Evolutionary conservation across 2,888 invertebrate genomes (phyloP).

Genomic region (Drosophila tanythrix): DNA sequence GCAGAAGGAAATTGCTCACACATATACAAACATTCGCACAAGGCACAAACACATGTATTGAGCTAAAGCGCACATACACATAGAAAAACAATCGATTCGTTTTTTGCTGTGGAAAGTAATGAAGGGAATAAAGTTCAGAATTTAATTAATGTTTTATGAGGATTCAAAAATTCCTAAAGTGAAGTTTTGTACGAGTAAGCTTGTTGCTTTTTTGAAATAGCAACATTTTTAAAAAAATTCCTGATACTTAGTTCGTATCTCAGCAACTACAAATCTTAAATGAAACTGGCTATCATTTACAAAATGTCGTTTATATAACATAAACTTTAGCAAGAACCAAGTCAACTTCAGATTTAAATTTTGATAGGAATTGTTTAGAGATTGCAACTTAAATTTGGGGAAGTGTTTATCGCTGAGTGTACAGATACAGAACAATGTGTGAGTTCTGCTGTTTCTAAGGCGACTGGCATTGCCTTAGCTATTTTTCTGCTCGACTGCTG

Average conservation of each 20-base stretch:
- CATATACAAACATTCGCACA: slow-evolving; percentile 25
- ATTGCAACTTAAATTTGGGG: background rate
- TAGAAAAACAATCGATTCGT: background rate
- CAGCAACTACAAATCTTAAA: background rate
- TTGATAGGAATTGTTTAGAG: background rate
- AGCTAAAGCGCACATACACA: slow-evolving; percentile 13
- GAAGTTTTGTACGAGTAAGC: background rate
- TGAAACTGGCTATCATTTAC: background rate
- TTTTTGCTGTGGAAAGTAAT: background rate
- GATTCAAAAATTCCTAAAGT: background rate
- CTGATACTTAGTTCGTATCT: background rate
- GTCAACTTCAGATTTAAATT: background rate
- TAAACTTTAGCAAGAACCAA: background rate
- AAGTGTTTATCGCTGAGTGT: background rate
- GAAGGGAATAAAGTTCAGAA: background rate
- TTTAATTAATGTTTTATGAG: background rate
- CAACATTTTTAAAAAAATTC: accelerated
- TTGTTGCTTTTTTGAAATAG: background rate
- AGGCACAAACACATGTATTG: background rate
- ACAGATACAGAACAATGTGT: background rate
- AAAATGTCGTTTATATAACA: background rate
- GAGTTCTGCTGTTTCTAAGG: slow-evolving; percentile 40
- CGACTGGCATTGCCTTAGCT: slow-evolving; percentile 35
- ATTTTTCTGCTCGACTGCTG: slow-evolving; percentile 65
- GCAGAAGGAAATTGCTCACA: slow-evolving; percentile 78